Evolutionary conservation across 92 coral and sea anemone species (phyloP).

Genomic region (Siderastrea siderea): DNA sequence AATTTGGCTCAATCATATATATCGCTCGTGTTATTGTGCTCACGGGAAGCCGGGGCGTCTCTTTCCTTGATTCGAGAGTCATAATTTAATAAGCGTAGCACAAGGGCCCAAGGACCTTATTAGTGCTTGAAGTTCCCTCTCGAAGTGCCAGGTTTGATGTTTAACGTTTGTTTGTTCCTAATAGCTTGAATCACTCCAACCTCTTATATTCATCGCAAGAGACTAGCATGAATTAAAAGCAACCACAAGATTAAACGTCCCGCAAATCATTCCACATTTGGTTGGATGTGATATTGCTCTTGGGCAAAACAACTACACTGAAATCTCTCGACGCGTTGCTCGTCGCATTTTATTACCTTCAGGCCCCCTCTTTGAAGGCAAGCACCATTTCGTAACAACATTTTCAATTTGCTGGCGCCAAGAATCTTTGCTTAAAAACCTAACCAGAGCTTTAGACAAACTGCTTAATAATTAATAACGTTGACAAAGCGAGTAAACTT

Average conservation of each 20-base stretch:
- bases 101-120: constrained; percentile 42
- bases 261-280: constrained; percentile 5
- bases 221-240: not conserved
- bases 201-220: constrained; percentile 19
- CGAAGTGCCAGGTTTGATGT: constrained; percentile 31
- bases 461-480: too few species aligned
- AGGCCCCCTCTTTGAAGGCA: not conserved
- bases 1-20: not conserved
- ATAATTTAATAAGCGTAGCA: constrained; percentile 49
- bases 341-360: not conserved
- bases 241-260: constrained; percentile 6
- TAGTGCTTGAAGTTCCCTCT: constrained; percentile 29
- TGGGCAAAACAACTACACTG: not conserved
- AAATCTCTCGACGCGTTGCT: not conserved
- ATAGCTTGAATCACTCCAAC: constrained; percentile 31
- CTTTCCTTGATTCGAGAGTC: constrained; percentile 37
- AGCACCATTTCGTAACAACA: not conserved
- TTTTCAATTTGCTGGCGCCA: not conserved
- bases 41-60: constrained; percentile 21
- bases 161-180: constrained; percentile 43
- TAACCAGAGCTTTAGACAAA: too few species aligned
- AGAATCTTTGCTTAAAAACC: not conserved
- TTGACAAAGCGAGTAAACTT: not conserved
- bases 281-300: constrained; percentile 17
- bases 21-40: constrained; percentile 20